phyloP scores from a whole-genome alignment of 2,888 invertebrate species.

The Sminthurinus aureus region DNA sequence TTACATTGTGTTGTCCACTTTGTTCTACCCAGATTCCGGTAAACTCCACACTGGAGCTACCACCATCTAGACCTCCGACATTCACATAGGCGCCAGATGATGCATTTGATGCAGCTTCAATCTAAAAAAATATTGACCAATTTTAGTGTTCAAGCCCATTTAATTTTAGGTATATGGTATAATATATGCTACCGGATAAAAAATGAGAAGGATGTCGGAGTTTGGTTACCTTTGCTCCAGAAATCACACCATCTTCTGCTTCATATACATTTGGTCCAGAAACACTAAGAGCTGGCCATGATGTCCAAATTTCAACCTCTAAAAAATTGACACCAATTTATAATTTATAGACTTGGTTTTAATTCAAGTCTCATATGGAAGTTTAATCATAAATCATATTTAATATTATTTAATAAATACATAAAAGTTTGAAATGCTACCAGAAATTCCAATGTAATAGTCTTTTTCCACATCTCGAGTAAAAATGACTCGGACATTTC shows the following conservation, averaged over 20 bases:
- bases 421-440: too few species aligned
- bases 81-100: conserved; percentile 52
- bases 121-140: not conserved
- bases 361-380: too few species aligned
- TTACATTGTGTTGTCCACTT: conserved; percentile 43
- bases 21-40: conserved; percentile 55
- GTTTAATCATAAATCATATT: too few species aligned
- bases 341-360: too few species aligned
- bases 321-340: too few species aligned
- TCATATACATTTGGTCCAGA: conserved; percentile 44
- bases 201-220: too few species aligned
- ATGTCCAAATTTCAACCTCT: conserved; percentile 55
- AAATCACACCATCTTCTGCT: conserved; percentile 53
- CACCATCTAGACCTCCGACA: conserved; percentile 35
- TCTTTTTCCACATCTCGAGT: conserved; percentile 46
- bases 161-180: too few species aligned
- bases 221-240: not conserved
- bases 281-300: not conserved
- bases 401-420: too few species aligned
- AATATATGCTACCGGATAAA: too few species aligned
- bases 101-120: conserved; percentile 16
- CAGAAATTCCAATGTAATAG: conserved; percentile 52
- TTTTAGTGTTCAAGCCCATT: too few species aligned
- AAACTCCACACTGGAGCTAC: conserved; percentile 46
- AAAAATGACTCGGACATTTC: conserved; percentile 50